Base-by-base conservation (phyloP, 1,140 invertebrate species). In the Diachasmimorpha longicaudata region DNA sequence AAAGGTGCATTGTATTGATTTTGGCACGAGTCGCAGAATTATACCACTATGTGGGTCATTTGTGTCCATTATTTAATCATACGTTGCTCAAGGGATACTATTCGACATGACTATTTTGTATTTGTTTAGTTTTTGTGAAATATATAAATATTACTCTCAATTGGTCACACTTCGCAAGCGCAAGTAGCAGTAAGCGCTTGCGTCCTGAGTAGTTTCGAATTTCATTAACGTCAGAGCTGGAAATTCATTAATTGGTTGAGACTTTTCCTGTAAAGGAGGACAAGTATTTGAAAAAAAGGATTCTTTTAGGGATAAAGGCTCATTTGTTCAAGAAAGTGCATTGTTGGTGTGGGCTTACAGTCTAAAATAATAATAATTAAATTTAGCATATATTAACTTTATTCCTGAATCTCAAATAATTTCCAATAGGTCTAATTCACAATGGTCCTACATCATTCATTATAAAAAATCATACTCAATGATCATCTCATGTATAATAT, bases 1-100 rank as follows among this genome's bases (percentile, higher is more conserved):
- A 25, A 63, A 52, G 13, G 48, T 52, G 48, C 58, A 63, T 63
- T 63, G 58, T 63, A 63, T 63, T 63, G 58, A 63, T 63, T 63
- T 63, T 31, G 58, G 21, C 23, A 63, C 14, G 23, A 63, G 19
- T 63, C 58, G 19, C 10, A 52, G 5, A 63, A 31, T 63, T 23
- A 31, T 11, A 11, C n/a, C 10, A 63, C 11, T 63, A 63, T 25
- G 58, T 63, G 23, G 21, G 58, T 63, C 58, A 63, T 6, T 31
- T 13, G 9, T 31, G 3, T 1, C 11, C 19, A 63, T 63, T 25
- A 63, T 25, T 63, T 10, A 63, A 63, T 63, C 23, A 63, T 19
- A 63, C 4, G 19, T 63, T 1, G 13, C 23, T 23, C 58, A 25
- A 23, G 48, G 9, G 48, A 52, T 19, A 52, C 5, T 10, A 63